Evolutionary conservation across 2,888 invertebrate species (phyloP), one percentile per base, ranked within the genome.

Genomic region (Cyrtodaria siliqua): DNA sequence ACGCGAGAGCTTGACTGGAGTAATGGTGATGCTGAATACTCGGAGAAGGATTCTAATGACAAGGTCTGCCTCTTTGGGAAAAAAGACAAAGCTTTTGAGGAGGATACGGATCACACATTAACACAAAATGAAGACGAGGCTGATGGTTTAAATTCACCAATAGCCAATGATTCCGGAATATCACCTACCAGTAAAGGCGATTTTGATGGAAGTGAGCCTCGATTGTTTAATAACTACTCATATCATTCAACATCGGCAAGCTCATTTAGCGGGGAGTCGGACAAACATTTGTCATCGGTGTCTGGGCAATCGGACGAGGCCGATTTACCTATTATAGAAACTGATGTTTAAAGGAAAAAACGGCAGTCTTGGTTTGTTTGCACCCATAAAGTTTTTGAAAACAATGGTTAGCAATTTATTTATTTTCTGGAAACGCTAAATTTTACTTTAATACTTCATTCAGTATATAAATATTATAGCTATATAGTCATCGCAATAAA

Each of bases 251-350:
- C 76, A n/a, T 70, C 67, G n/a, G 69, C 79, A 26, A 79, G 69
- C 47, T 82, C 81, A 18, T 71, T 76, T 23, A 82, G 82, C 38
- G 81, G 77, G 8, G 79, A 81, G 27, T 84, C 82, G 3, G 83
- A 83, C 33, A 72, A 76, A 23, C 71, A 79, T 20, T 63, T 82
- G 26, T 82, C 82, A 4, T 81, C 83, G 1, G 76, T 83, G 8
- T 79, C 79, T 2, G 75, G 71, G 9, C 84, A 84, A 52, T 87
- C 87, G 12, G 85, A 86, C 52, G 84, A 83, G 8, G 70, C 78
- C 2, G 85, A 87, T 24, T 79, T 82, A 16, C 84, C 83, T 3
- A 60, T 86, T 38, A 69, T 79, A 26, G 86, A 87, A 67, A 86
- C 85, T 14, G 86, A 87, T 80, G 87, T 87, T 9, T 87, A 44